Conservation (phyloP, 2,888 invertebrate species). For the Synanthedon myopaeformis region DNA sequence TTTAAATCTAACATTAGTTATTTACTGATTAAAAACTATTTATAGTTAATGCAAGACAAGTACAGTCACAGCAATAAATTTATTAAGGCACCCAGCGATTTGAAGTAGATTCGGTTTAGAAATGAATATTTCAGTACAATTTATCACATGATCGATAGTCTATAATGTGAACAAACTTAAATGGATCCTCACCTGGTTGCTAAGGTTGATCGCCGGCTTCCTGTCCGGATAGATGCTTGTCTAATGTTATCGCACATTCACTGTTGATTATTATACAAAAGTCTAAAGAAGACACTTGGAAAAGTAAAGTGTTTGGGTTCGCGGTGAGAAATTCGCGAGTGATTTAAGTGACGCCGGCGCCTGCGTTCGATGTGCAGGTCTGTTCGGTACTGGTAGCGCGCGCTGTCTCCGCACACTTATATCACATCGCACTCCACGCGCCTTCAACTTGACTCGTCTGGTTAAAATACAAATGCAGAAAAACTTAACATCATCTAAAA, state of each 20-base stretch:
- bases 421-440: conserved; percentile 54
- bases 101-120: not conserved
- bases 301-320: conserved; percentile 27
- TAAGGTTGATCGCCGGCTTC: conserved; percentile 17
- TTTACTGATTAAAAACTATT: too few species aligned
- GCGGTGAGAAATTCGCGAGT: conserved; percentile 12
- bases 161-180: not conserved
- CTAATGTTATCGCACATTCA: conserved; percentile 49
- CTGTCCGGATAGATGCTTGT: conserved; percentile 24
- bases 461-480: not conserved
- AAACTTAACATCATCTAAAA: too few species aligned
- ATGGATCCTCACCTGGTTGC: conserved; percentile 35
- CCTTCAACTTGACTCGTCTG: conserved; percentile 60
- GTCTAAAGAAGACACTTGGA: conserved; percentile 3
- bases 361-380: conserved; percentile 46
- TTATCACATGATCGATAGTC: conserved; percentile 39
- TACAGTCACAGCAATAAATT: too few species aligned
- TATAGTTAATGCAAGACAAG: too few species aligned
- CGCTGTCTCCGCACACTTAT: conserved; percentile 49
- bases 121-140: conserved; percentile 2
- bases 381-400: conserved; percentile 59
- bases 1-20: too few species aligned
- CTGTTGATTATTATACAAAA: conserved; percentile 35
- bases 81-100: too few species aligned
- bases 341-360: conserved; percentile 22